A percentile compares a stretch with the other conserved stretches of the same genome.
phyloP scores from a whole-genome alignment of 2,888 invertebrate genomes.

The Diadegma fenestrale region DNA sequence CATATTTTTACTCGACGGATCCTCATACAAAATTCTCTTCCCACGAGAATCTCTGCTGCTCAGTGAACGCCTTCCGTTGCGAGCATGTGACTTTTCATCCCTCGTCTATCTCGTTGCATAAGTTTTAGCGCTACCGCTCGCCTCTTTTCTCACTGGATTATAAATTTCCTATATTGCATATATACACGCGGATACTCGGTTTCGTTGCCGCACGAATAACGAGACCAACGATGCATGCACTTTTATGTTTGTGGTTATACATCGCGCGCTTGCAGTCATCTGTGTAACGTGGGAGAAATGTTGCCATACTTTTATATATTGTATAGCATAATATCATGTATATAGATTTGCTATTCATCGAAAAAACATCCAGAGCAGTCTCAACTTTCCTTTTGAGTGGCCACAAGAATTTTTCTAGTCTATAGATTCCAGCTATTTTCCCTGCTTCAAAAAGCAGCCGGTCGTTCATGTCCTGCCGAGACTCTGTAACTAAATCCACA shows the following conservation, averaged over 20 bases:
- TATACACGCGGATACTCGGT: neutral
- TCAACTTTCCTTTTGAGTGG: conserved; percentile 61
- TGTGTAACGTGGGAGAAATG: conserved; percentile 63
- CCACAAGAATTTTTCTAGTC: conserved; percentile 58
- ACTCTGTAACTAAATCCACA: conserved; percentile 2
- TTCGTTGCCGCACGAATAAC: conserved; percentile 64
- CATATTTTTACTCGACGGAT: neutral
- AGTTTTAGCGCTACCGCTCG: conserved; percentile 19
- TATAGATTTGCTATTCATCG: conserved; percentile 16
- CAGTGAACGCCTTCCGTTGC: neutral
- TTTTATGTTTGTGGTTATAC: conserved; percentile 51
- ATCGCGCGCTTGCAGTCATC: conserved; percentile 53
- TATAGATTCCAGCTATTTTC: conserved; percentile 43
- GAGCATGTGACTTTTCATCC: conserved; percentile 32
- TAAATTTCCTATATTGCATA: neutral
- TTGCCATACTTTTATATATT: conserved; percentile 15
- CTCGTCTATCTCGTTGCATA: conserved; percentile 23
- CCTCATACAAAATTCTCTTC: conserved; percentile 39
- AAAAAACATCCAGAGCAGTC: neutral
- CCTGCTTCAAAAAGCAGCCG: neutral
- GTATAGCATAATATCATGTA: neutral
- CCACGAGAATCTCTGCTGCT: conserved; percentile 27
- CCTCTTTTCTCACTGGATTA: conserved; percentile 20
- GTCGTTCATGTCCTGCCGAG: neutral
- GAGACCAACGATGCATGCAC: conserved; percentile 57